These are phyloP conservation scores for Zaprionus davidi DNA, from an alignment of 1,140 invertebrate genomes.

Conservation along the genomic window DNA sequence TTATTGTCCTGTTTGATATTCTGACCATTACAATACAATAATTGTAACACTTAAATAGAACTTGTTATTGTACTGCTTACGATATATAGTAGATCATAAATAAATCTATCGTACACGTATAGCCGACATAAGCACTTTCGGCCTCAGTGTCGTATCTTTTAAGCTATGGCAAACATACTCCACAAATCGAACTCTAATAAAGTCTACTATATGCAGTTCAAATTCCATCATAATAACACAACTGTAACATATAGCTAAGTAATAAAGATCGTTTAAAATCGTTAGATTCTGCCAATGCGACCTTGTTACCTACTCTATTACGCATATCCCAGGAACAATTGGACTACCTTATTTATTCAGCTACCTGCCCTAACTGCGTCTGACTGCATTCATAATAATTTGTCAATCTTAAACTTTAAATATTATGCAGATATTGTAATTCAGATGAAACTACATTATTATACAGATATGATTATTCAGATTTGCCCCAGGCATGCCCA, in stretches of 20 bases:
- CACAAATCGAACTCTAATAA: not conserved
- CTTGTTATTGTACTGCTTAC: too few relatives aligned
- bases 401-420: not conserved
- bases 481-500: conserved; percentile 10
- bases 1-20: too few relatives aligned
- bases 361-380: not conserved
- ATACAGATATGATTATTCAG: conserved; percentile 5
- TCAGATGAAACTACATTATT: conserved; percentile 4
- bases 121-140: too few relatives aligned
- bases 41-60: too few relatives aligned
- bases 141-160: too few relatives aligned
- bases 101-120: too few relatives aligned
- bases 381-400: not conserved
- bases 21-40: too few relatives aligned
- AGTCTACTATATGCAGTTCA: too few relatives aligned
- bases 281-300: not conserved
- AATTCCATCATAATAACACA: not conserved
- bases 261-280: accelerated
- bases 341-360: not conserved
- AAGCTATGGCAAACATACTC: not conserved
- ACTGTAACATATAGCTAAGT: too few relatives aligned
- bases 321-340: not conserved
- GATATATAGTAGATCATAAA: too few relatives aligned
- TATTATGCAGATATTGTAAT: not conserved
- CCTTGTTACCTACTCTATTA: not conserved